These are phyloP conservation scores for Sebastes hopkinsi DNA, from an alignment of 2,797 vertebrate species.

Conservation along the genomic window DNA sequence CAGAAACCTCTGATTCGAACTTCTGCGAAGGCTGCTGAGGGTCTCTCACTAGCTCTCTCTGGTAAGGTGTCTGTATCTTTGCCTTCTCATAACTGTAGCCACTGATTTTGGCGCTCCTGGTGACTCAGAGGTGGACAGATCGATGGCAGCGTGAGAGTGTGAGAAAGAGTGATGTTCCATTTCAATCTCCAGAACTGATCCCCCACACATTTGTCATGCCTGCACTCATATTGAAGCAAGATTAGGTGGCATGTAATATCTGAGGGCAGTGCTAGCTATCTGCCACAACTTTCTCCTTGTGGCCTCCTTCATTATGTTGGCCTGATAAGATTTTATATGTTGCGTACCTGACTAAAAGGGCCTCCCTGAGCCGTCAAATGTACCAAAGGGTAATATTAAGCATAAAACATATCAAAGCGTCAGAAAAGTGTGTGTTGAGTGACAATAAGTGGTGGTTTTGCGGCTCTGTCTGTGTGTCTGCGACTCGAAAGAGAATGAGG, in stretches of 20 bases:
- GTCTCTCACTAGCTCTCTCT: not conserved
- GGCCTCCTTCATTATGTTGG: slow-evolving; percentile 26
- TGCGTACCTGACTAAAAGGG: not conserved
- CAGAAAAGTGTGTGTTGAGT: slow-evolving; percentile 15
- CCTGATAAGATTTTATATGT: slow-evolving; percentile 27
- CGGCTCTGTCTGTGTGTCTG: slow-evolving; percentile 5
- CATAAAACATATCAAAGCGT: slow-evolving; percentile 39
- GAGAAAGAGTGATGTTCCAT: slow-evolving; percentile 49
- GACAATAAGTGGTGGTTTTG: slow-evolving; percentile 39
- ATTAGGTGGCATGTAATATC: slow-evolving; percentile 57
- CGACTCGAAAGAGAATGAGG: slow-evolving; percentile 15
- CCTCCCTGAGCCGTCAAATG: slow-evolving; percentile 24
- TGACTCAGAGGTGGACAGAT: slow-evolving; percentile 34
- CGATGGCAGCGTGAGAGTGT: slow-evolving; percentile 25
- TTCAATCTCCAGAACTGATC: slow-evolving; percentile 51
- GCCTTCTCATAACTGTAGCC: slow-evolving; percentile 36
- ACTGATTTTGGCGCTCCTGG: slow-evolving; percentile 35
- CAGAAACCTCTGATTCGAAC: slow-evolving; percentile 13
- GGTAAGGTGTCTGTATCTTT: slow-evolving; percentile 9
- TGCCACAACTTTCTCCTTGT: slow-evolving; percentile 19
- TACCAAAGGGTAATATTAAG: slow-evolving; percentile 11
- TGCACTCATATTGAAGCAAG: slow-evolving; percentile 42
- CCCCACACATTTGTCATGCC: slow-evolving; percentile 54
- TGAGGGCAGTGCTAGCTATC: slow-evolving; percentile 24
- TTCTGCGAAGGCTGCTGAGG: not conserved